These are phyloP conservation scores for Hypolimnas misippus DNA, from an alignment of 2,888 invertebrate species.

Conservation along the genomic window DNA sequence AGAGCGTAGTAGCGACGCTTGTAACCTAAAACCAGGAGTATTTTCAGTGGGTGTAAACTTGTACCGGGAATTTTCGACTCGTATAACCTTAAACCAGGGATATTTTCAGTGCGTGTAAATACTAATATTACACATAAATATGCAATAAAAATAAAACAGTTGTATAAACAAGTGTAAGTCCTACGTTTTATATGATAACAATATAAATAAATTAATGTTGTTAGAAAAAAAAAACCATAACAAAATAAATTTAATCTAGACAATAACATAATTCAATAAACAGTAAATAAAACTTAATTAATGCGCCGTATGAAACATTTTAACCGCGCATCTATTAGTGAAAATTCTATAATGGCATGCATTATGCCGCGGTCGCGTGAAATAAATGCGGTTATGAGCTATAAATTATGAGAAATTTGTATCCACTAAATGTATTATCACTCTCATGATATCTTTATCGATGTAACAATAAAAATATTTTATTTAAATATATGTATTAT, in stretches of 20 bases:
- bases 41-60: too few species aligned
- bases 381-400: neutral
- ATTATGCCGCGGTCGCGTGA: neutral
- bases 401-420: slow-evolving; percentile 5
- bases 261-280: neutral
- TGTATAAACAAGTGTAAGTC: too few species aligned
- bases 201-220: too few species aligned
- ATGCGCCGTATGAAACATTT: neutral
- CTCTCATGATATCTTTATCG: neutral
- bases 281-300: slow-evolving; percentile 1
- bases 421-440: neutral
- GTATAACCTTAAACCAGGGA: too few species aligned
- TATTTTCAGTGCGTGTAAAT: too few species aligned
- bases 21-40: too few species aligned
- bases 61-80: too few species aligned
- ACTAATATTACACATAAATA: too few species aligned
- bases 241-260: neutral
- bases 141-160: too few species aligned
- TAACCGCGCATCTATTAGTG: slow-evolving; percentile 2
- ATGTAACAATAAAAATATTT: neutral
- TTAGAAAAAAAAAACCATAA: neutral
- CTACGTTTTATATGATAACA: too few species aligned
- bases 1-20: too few species aligned
- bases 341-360: slow-evolving; percentile 4
- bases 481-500: too few species aligned